These are phyloP conservation scores for Lordiphosa stackelbergi DNA, from an alignment of 1,140 invertebrate genomes.

Conservation along the genomic window DNA sequence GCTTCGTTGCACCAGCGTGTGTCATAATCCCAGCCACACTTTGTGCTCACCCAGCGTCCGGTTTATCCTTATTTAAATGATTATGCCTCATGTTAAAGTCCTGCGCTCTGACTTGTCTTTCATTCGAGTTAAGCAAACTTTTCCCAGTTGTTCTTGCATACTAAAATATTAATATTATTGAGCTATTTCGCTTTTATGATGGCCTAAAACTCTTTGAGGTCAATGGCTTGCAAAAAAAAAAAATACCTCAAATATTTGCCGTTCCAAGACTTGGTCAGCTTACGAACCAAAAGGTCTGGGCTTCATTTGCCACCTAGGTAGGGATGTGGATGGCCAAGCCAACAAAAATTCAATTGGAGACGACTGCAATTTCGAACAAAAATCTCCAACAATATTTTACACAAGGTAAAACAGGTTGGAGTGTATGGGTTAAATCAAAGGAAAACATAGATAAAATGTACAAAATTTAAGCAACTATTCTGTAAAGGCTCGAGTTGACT, in stretches of 20 bases:
- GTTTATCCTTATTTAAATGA: constrained; percentile 68
- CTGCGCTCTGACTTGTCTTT: constrained; percentile 13
- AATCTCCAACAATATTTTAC: constrained; percentile 1
- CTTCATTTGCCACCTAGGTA: constrained; percentile 26
- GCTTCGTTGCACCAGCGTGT: constrained; percentile 33
- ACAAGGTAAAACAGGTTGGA: background rate
- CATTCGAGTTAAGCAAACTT: constrained; percentile 18
- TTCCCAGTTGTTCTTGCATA: constrained; percentile 23
- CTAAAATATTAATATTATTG: constrained; percentile 62
- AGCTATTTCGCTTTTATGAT: constrained; percentile 33
- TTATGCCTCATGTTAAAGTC: constrained; percentile 62
- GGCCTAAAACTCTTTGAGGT: constrained; percentile 16
- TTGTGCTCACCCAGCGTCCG: constrained; percentile 1
- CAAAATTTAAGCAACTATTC: too few relatives aligned
- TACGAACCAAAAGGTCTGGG: constrained; percentile 16
- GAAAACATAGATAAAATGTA: background rate
- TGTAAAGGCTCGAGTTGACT: too few relatives aligned
- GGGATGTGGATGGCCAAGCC: constrained; percentile 8
- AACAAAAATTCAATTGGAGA: constrained; percentile 40
- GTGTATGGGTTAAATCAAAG: background rate
- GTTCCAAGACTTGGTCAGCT: background rate
- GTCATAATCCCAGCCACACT: constrained; percentile 24
- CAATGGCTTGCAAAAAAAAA: constrained; percentile 28
- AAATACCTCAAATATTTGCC: constrained; percentile 22
- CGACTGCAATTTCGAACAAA: constrained; percentile 12